Percentiles rank a stretch among this genome's conserved stretches.
phyloP scores from a whole-genome alignment of 2,797 vertebrate genomes.

The Acipenser oxyrinchus region DNA sequence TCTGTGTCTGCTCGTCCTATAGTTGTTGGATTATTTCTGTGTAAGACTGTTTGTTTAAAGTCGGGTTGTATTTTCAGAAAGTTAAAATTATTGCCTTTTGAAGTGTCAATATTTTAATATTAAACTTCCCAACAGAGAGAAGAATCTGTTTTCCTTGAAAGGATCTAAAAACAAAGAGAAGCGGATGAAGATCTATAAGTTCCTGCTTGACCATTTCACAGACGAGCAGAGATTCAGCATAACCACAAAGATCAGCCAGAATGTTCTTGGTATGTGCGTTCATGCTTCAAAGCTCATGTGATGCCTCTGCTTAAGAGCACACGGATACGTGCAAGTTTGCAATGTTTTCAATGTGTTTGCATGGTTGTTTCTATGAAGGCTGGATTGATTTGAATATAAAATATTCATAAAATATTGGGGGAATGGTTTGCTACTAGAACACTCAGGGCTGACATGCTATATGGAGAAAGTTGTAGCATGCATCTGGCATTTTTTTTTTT shows the following conservation, averaged over 20 bases:
- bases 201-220: conserved; percentile 83
- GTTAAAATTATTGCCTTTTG: no score
- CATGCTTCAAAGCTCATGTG: not conserved
- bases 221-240: conserved; percentile 86
- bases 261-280: conserved; percentile 67
- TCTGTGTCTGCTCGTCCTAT: no score
- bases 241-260: conserved; percentile 78
- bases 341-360: not conserved
- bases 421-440: no score
- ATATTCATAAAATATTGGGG: no score
- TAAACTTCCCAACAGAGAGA: conserved; percentile 57
- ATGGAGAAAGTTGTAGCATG: no score
- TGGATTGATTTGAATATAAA: not conserved
- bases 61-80: not conserved
- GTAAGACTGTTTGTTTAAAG: no score
- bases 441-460: no score
- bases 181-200: conserved; percentile 82
- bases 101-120: conserved; percentile 7
- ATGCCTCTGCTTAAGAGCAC: not conserved
- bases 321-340: not conserved
- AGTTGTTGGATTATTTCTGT: no score
- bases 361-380: not conserved
- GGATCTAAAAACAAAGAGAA: conserved; percentile 66
- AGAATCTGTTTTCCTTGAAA: conserved; percentile 74
- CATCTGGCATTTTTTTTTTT: conserved; percentile 9